Base-by-base conservation (phyloP, 1,140 invertebrate species). In the Tetranychus cinnabarinus region DNA sequence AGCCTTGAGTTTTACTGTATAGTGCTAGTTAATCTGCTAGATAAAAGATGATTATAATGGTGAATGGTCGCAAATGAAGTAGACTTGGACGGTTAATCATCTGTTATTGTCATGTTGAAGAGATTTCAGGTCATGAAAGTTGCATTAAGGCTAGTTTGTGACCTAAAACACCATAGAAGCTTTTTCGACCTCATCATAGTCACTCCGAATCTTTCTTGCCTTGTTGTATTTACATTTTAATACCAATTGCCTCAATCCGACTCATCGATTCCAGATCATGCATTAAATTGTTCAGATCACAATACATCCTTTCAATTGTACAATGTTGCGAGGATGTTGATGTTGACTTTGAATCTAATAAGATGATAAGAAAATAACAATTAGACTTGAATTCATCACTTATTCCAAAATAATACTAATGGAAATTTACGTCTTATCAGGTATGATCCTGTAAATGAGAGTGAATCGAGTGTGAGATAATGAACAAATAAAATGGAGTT, bases 181-280 rank as follows among this genome's bases (percentile, higher is more conserved):
- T 48, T 54, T 45, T 33, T n/a, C 12, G 13, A 35, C 34, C 10
- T 33, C 42, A 48, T 23, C 56, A 67, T 88, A 84, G 69, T 88
- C 84, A 68, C 84, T 46, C 46, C 36, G 15, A 33, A 52, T 33
- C 34, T 60, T 35, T 37, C 2, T 59, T 12, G 2, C 36, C 46
- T 23, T 23, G 0, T 23, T 23, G 23, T 23, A 23, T 23, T 23
- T 23, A 23, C 23, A 23, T 23, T 23, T 0, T 23, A 23, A 23
- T 23, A 23, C 23, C 23, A 23, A 23, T 23, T 23, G 4, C 36
- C 46, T 12, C 36, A 56, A 80, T 77, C 58, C 79, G 68, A 55
- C 80, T 87, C 65, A 90, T 81, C 0, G 88, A 80, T 71, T 88
- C 85, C 70, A 88, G 88, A 75, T 93, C 89, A 72, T 92, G 87